These are phyloP conservation scores for Delphinapterus leucas DNA, from an alignment of 2,113 vertebrate genomes.

Conservation along the genomic window DNA sequence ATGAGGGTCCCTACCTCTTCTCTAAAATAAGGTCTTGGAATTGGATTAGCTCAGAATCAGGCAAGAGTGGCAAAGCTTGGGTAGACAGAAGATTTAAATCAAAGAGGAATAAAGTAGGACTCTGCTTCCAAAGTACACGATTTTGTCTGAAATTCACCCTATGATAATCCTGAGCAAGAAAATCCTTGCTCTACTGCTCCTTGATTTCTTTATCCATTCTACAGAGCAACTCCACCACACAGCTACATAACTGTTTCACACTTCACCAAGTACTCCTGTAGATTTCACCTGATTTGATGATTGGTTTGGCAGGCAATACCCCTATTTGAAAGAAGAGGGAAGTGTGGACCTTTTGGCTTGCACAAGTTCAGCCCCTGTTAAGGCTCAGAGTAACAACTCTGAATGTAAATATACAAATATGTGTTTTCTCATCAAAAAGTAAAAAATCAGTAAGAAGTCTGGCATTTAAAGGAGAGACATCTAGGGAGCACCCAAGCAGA, in stretches of 20 bases:
- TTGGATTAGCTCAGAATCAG: not conserved
- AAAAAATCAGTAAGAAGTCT: not conserved
- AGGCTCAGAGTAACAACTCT: not conserved
- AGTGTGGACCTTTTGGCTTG: not conserved
- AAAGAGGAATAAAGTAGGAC: not conserved
- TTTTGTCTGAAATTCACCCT: not conserved
- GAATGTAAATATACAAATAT: not conserved
- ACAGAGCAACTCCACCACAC: not conserved
- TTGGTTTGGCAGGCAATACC: not conserved
- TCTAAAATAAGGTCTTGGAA: not conserved
- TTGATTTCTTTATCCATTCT: not conserved
- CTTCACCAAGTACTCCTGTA: not conserved
- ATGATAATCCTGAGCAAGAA: not conserved
- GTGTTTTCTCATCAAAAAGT: not conserved
- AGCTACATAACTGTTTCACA: not conserved
- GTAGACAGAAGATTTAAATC: not conserved
- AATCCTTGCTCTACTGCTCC: not conserved
- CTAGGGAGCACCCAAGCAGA: not conserved
- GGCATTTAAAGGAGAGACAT: not conserved
- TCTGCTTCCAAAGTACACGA: not conserved
- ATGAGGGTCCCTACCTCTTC: not conserved
- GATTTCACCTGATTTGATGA: not conserved
- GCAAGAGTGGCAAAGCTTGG: not conserved
- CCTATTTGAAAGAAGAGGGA: not conserved
- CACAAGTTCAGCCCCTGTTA: not conserved